phyloP scores from a whole-genome alignment of 2,888 invertebrate species.

The Eutolmus rufibarbis region DNA sequence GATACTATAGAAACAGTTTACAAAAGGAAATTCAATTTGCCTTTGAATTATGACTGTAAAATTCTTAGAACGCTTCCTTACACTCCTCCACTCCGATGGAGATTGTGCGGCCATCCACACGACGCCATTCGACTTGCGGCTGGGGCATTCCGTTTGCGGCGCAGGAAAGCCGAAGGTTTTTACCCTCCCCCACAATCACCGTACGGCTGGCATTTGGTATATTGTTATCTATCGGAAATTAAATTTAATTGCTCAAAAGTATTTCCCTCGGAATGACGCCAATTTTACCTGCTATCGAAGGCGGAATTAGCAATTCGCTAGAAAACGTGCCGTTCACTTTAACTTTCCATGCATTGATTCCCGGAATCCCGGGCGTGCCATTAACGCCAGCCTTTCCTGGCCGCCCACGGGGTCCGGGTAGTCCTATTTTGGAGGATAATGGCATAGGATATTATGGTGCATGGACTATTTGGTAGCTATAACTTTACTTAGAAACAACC shows the following conservation, averaged over 20 bases:
- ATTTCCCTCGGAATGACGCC: not conserved
- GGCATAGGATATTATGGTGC: not conserved
- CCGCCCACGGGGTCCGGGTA: conserved; percentile 73
- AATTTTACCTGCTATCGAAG: conserved; percentile 77
- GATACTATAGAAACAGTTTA: conserved; percentile 65
- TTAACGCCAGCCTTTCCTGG: conserved; percentile 77
- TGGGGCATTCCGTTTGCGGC: conserved; percentile 79
- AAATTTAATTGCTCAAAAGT: conserved; percentile 23
- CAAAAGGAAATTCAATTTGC: conserved; percentile 27
- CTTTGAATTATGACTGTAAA: not conserved
- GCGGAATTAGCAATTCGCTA: conserved; percentile 80
- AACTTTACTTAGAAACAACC: not conserved
- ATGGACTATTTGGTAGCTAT: not conserved
- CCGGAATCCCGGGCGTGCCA: conserved; percentile 80
- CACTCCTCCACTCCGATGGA: conserved; percentile 72
- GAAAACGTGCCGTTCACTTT: conserved; percentile 68
- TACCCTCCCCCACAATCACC: conserved; percentile 80
- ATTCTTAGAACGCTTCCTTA: conserved; percentile 56
- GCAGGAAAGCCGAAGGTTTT: conserved; percentile 82
- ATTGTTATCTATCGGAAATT: conserved; percentile 54
- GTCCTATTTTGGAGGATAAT: conserved; percentile 51
- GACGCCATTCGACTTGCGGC: conserved; percentile 81
- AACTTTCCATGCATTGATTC: conserved; percentile 78
- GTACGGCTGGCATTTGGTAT: conserved; percentile 62
- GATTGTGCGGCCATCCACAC: conserved; percentile 70